These are phyloP conservation scores for Magallana nippona DNA, from an alignment of 2,888 invertebrate species.

Conservation along the genomic window DNA sequence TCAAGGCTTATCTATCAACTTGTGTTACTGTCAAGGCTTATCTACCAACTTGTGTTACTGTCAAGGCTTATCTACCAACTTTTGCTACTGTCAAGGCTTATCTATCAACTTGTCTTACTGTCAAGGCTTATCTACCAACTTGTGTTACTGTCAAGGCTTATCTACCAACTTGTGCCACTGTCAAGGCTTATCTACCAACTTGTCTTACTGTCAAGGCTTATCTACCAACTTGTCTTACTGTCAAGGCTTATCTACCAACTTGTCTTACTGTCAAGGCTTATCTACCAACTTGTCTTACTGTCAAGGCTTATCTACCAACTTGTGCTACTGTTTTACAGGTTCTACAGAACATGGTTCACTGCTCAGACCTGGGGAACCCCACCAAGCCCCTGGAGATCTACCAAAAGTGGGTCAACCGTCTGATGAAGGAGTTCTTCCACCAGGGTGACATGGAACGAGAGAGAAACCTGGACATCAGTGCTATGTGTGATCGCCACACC, in stretches of 20 bases:
- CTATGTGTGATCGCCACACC: conserved; percentile 99
- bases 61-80: neutral
- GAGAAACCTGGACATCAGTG: conserved; percentile 97
- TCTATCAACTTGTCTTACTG: neutral
- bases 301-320: neutral
- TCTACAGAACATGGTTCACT: conserved; percentile 99
- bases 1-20: neutral
- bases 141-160: neutral
- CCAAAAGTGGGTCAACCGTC: conserved; percentile 93
- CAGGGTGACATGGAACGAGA: conserved; percentile 98
- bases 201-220: neutral
- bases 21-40: neutral
- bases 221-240: neutral
- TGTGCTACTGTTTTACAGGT: conserved; percentile 83
- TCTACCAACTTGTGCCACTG: neutral
- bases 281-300: neutral
- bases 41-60: neutral
- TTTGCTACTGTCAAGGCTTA: neutral
- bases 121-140: neutral
- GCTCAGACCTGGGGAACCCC: conserved; percentile 97
- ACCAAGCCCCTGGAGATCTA: conserved; percentile 96
- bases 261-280: neutral
- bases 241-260: neutral
- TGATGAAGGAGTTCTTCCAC: conserved; percentile 99
- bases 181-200: neutral